Evolutionary conservation across 2,888 invertebrate genomes (phyloP).

Genomic region (Cetonia aurata): DNA sequence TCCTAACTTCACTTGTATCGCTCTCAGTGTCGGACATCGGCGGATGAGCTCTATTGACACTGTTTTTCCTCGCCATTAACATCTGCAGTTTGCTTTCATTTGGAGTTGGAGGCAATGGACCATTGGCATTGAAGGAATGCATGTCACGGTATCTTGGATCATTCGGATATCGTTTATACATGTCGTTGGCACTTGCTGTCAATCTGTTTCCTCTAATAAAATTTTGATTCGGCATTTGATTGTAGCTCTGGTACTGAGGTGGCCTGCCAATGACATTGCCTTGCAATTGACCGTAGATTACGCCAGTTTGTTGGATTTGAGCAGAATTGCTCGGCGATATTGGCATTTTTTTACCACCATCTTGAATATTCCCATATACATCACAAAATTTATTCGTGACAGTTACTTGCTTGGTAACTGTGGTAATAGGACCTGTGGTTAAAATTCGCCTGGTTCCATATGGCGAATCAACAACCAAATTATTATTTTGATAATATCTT

Average conservation of each 20-base stretch:
- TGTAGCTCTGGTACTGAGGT: constrained; percentile 54
- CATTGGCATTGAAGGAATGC: constrained; percentile 56
- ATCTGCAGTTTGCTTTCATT: constrained; percentile 51
- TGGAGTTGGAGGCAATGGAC: constrained; percentile 66
- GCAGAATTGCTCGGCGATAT: constrained; percentile 48
- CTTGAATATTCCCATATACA: constrained; percentile 66
- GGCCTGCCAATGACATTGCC: constrained; percentile 52
- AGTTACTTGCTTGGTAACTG: constrained; percentile 55
- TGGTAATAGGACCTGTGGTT: constrained; percentile 20
- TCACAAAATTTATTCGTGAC: constrained; percentile 65
- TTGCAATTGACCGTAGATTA: constrained; percentile 63
- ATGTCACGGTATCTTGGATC: constrained; percentile 44
- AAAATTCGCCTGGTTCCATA: constrained; percentile 47
- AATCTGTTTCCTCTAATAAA: constrained; percentile 63
- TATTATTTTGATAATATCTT: constrained; percentile 25
- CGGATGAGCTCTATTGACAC: constrained; percentile 55
- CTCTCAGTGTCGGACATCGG: constrained; percentile 75
- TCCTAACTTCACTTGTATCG: constrained; percentile 79
- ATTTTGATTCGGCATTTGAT: constrained; percentile 52
- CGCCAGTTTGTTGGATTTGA: constrained; percentile 58
- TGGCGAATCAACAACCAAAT: constrained; percentile 41
- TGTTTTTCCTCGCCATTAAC: constrained; percentile 45
- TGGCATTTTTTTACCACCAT: constrained; percentile 51
- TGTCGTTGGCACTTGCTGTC: constrained; percentile 65
- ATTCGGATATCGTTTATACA: constrained; percentile 57